Base-by-base conservation (phyloP, 2,113 vertebrate species). In the Eonycteris spelaea region DNA sequence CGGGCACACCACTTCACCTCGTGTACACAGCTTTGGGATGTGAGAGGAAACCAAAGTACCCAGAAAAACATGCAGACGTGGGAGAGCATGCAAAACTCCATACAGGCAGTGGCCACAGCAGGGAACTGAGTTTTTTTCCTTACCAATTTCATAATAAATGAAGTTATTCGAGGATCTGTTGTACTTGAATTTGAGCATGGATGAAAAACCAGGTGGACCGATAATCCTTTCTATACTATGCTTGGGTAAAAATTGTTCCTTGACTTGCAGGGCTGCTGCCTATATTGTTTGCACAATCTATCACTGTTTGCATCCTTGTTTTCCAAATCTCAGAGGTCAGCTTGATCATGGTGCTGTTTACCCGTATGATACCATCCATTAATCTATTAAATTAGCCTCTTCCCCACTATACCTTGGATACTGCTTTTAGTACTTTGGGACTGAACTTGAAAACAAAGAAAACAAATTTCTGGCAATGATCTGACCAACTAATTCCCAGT, bases 221-320 rank as follows among this genome's bases (percentile, higher is more conserved):
- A 30, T 0, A 45, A 45, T 24, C 45, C 13, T 0, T 14, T 16
- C 43, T 51, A 14, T 3, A 3, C 3, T 5, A 24, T 3, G 19
- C 68, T 15, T 30, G 45, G 35, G 70, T 59, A 30, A 65, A 86
- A 70, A 2, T 0, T 7, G 19, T 26, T 53, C 59, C 86, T 33
- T 35, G 68, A n/a, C 63, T 22, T 35, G 70, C 40, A 70, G 14
- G 21, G 71, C 70, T 13, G 21, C 53, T 6, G 55, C n/a, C 67
- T 67, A 1, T 11, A 33, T 21, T 65, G 16, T 63, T 28, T 38
- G 14, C 7, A 45, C 14, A 28, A 9, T 4, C 45, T 63, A 21
- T n/a, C 59, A 19, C 0, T n/a, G 18, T 35, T 68, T 22, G 16
- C 19, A 24, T 68, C 83, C 55, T 67, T 74, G 40, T n/a, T 80